phyloP scores from a whole-genome alignment of 2,888 invertebrate species.

The Melitaea athalia region DNA sequence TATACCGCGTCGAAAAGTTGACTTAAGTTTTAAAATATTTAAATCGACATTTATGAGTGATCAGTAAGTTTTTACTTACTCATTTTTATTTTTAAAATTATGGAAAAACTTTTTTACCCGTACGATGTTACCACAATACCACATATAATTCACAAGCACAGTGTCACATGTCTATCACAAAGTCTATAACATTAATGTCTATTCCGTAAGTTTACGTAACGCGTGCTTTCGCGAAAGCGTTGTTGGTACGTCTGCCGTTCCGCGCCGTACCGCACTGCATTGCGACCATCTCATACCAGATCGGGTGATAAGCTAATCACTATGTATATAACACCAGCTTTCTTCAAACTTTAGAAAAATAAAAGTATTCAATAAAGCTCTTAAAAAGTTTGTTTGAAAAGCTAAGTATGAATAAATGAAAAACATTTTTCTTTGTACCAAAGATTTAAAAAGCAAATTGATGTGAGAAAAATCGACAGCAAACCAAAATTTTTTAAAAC shows the following conservation, averaged over 20 bases:
- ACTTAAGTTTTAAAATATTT: too few relatives aligned
- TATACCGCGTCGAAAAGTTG: neutral
- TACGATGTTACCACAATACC: constrained; percentile 2
- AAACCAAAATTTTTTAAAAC: too few relatives aligned
- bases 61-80: neutral
- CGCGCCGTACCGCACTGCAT: constrained; percentile 69
- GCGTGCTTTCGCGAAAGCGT: constrained; percentile 70
- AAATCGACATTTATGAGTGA: neutral
- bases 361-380: too few relatives aligned
- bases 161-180: constrained; percentile 21
- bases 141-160: constrained; percentile 20
- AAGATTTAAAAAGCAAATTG: too few relatives aligned
- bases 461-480: too few relatives aligned
- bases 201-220: constrained; percentile 33
- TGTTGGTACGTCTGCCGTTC: constrained; percentile 70
- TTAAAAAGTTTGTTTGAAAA: too few relatives aligned
- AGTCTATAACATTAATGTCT: constrained; percentile 5
- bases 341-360: neutral
- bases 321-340: neutral
- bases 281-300: constrained; percentile 55
- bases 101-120: constrained; percentile 1
- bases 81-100: neutral
- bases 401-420: too few relatives aligned
- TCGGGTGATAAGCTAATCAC: constrained; percentile 24
- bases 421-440: too few relatives aligned